Evolutionary conservation across 2,113 vertebrate genomes (phyloP).

Genomic region (Coregonus clupeaformis): DNA sequence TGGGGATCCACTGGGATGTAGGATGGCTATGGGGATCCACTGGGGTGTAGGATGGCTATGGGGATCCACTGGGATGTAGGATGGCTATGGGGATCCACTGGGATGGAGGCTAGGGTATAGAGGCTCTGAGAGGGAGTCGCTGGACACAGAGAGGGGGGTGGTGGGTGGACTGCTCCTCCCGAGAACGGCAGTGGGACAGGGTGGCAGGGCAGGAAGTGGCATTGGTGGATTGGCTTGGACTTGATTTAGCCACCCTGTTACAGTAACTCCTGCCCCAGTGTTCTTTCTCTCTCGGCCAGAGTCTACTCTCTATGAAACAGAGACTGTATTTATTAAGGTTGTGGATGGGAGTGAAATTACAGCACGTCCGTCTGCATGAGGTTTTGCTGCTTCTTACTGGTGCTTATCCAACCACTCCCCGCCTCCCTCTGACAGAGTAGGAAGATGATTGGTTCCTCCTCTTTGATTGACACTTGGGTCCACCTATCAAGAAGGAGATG

Average conservation of each 20-base stretch:
- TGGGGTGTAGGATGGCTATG: too few relatives aligned
- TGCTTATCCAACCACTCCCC: neutral
- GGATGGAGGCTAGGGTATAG: neutral
- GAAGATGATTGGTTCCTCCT: neutral
- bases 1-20: too few relatives aligned
- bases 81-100: too few relatives aligned
- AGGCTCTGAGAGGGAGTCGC: neutral
- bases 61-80: too few relatives aligned
- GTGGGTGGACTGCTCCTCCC: neutral
- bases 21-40: too few relatives aligned
- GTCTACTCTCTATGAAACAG: too few relatives aligned
- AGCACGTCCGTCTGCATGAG: conserved; percentile 9
- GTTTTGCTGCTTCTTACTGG: conserved; percentile 1
- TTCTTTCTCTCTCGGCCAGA: conserved; percentile 28
- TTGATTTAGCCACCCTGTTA: conserved; percentile 25
- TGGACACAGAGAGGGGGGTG: conserved; percentile 37
- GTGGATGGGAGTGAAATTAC: neutral
- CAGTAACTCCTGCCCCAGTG: conserved; percentile 42
- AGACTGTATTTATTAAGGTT: too few relatives aligned
- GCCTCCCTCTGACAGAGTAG: neutral
- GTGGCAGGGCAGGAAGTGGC: neutral
- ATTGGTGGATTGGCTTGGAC: conserved; percentile 27
- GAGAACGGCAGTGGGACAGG: conserved; percentile 19
- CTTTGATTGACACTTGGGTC: neutral
- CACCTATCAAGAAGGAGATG: neutral